Evolutionary conservation across 2,797 vertebrate genomes (phyloP), one percentile per base, ranked within the genome.

Genomic region (Sebastes oblongus): DNA sequence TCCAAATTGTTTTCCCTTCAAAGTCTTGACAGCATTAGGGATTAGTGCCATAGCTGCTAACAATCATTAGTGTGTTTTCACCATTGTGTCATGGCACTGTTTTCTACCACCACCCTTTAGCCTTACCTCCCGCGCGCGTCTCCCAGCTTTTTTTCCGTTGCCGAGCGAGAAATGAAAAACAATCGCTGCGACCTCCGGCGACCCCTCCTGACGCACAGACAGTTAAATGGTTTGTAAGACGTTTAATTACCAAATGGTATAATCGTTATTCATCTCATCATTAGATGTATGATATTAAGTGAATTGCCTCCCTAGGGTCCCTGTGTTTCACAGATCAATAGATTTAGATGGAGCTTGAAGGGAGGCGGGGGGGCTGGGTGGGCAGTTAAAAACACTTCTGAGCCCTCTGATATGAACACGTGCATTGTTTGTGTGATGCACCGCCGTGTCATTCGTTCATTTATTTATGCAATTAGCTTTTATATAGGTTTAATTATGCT

Each of bases 171-270:
- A 94, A 90, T 92, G 87, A 94, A 95, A 95, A 95, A 94, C 95
- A 92, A 86, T 86, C 79, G 27, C 22, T 78, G 92, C 94, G 95
- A 97, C 96, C 96, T 96, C 95, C 91, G 88, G 95, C 95, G 95
- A 97, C 96, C 97, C 96, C 90, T 96, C 90, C 91, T 96, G 96
- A 96, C 88, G 72, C 94, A 92, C 92, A 96, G 94, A 96, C 96
- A 97, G 95, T 97, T 97, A 97, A 97, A 97, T 97, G 96, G 95
- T 97, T 98, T 97, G 96, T 97, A 98, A 97, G 96, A 97, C 77
- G 92, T 97, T 98, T 99, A 98, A 98, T 98, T 99, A 98, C 96
- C 96, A 97, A 97, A 97, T 96, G 94, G 96, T 97, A 95, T 97
- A 96, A 97, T 98, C 96, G 96, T 97, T 97, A 96, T 97, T 98